Percentiles rank a stretch among this genome's conserved stretches.
Conservation (phyloP, 1,140 invertebrate genomes). For the Zophobas atratus region DNA sequence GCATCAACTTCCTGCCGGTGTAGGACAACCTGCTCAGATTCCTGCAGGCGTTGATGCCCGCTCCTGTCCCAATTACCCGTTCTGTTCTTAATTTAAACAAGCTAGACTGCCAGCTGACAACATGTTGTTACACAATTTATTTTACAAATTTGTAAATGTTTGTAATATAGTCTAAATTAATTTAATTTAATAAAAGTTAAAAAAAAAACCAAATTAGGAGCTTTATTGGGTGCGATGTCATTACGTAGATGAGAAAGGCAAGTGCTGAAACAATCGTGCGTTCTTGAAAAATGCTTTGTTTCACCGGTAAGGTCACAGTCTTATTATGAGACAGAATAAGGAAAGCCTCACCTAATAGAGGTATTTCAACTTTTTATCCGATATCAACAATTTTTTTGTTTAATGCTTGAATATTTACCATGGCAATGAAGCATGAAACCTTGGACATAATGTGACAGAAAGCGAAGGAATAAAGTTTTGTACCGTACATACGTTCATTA, state of each 20-base stretch:
- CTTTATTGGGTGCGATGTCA: slow-evolving; percentile 37
- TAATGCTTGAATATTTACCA: slow-evolving; percentile 57
- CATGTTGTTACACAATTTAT: slow-evolving; percentile 57
- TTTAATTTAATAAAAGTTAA: slow-evolving; percentile 49
- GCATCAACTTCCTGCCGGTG: slow-evolving; percentile 35
- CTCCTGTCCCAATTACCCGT: slow-evolving; percentile 74
- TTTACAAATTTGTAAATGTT: slow-evolving; percentile 43
- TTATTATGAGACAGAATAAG: slow-evolving; percentile 57
- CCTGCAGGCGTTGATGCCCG: slow-evolving; percentile 71
- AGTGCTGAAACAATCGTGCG: slow-evolving; percentile 44
- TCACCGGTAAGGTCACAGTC: slow-evolving; percentile 59
- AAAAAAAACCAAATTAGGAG: slow-evolving; percentile 11
- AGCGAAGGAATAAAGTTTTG: slow-evolving; percentile 56
- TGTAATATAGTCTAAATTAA: slow-evolving; percentile 44
- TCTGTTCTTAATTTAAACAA: slow-evolving; percentile 69
- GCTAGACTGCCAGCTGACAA: slow-evolving; percentile 63
- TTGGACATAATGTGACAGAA: slow-evolving; percentile 58
- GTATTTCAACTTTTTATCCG: slow-evolving; percentile 56
- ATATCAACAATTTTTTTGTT: slow-evolving; percentile 46
- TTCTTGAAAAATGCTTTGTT: slow-evolving; percentile 52
- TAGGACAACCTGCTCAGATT: slow-evolving; percentile 66
- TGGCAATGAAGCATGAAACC: slow-evolving; percentile 60
- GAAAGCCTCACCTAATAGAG: slow-evolving; percentile 62
- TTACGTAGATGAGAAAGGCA: slow-evolving; percentile 36
- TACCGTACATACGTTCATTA: slow-evolving; percentile 49